Evolutionary conservation across 2,797 vertebrate species (phyloP).

Genomic region (Thripadectes ignobilis): DNA sequence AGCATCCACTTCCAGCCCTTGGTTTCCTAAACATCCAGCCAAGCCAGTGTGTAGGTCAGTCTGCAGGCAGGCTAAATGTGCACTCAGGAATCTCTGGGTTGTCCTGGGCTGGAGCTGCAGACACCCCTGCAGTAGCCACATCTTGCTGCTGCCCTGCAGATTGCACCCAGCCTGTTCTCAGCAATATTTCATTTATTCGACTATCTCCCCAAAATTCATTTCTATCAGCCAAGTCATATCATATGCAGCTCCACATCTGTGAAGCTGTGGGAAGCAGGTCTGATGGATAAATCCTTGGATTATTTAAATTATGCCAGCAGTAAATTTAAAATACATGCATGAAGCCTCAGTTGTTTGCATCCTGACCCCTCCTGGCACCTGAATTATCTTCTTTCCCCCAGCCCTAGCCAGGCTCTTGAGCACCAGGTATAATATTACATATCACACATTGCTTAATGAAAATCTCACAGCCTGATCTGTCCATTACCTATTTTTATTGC

Average conservation of each 20-base stretch:
- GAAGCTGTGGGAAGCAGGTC: not conserved
- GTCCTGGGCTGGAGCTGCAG: not conserved
- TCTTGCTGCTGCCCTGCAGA: not conserved
- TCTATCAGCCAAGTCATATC: not conserved
- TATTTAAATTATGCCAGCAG: slow-evolving; percentile 28
- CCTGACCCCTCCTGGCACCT: not conserved
- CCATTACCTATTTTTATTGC: slow-evolving; percentile 38
- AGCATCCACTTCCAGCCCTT: not conserved
- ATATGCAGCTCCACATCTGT: not conserved
- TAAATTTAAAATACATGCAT: slow-evolving; percentile 24
- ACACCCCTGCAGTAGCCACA: fast-evolving
- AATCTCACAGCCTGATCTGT: slow-evolving; percentile 31
- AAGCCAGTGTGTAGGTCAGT: not conserved
- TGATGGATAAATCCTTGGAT: slow-evolving; percentile 25
- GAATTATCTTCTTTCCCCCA: slow-evolving; percentile 44
- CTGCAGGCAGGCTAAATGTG: not conserved
- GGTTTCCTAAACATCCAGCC: not conserved
- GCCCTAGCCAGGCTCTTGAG: not conserved
- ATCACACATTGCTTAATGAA: not conserved
- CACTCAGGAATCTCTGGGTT: not conserved
- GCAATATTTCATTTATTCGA: not conserved
- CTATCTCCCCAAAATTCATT: not conserved
- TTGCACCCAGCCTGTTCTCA: not conserved
- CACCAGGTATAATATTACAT: slow-evolving; percentile 2
- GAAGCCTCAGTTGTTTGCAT: not conserved